Percentiles rank a stretch among this genome's conserved stretches.
Conservation (phyloP, 92 coral and sea anemone genomes). For the Umimayanthus kanabou region DNA sequence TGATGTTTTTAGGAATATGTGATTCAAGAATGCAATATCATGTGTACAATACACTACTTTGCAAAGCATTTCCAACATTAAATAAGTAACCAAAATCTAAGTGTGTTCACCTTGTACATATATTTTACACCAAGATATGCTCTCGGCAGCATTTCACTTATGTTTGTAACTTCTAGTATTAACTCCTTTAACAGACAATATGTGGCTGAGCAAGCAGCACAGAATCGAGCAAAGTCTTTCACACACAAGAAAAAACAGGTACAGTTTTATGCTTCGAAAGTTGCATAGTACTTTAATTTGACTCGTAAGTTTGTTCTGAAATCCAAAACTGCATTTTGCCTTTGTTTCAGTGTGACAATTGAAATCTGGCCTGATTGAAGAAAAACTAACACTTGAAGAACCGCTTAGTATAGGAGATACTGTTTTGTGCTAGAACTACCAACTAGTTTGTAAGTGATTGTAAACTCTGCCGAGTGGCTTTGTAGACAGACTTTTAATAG, state of each 20-base stretch:
- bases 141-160: too few relatives aligned
- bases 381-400: too few relatives aligned
- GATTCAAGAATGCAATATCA: too few relatives aligned
- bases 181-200: conserved; percentile 53
- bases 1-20: too few relatives aligned
- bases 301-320: background rate
- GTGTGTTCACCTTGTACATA: too few relatives aligned
- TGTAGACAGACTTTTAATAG: background rate
- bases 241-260: conserved; percentile 93
- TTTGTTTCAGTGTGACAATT: background rate
- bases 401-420: background rate
- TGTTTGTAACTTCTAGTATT: background rate
- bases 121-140: too few relatives aligned
- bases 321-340: background rate
- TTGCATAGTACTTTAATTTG: background rate
- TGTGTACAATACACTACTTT: too few relatives aligned
- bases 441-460: background rate
- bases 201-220: conserved; percentile 75
- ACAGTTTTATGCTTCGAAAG: background rate
- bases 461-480: background rate
- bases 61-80: too few relatives aligned
- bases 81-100: too few relatives aligned
- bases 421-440: background rate
- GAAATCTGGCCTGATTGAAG: background rate
- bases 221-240: conserved; percentile 71